phyloP scores from a whole-genome alignment of 2,113 vertebrate species.

The Notarius quadriscutis region DNA sequence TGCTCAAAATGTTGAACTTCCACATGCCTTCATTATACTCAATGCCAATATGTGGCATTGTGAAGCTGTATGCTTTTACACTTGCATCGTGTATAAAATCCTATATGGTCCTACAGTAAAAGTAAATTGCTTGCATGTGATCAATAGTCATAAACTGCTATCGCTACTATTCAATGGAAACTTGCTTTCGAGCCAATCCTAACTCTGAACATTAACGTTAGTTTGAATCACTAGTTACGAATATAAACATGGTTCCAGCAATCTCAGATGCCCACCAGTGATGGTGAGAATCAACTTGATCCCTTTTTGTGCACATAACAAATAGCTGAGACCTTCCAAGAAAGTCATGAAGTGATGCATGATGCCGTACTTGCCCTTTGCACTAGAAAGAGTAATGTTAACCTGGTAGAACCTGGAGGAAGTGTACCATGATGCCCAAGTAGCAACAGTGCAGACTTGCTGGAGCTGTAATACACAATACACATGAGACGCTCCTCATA shows the following conservation, averaged over 20 bases:
- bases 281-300: neutral
- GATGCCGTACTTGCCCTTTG: neutral
- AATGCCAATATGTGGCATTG: neutral
- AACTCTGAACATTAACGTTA: neutral
- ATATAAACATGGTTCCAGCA: neutral
- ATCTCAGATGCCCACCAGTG: neutral
- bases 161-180: neutral
- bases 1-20: neutral
- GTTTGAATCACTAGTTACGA: neutral
- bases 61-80: neutral
- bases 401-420: neutral
- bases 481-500: neutral
- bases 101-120: neutral
- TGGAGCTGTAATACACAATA: neutral
- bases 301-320: neutral
- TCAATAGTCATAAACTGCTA: neutral
- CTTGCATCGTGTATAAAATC: neutral
- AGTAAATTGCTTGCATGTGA: neutral
- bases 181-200: neutral
- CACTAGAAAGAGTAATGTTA: neutral
- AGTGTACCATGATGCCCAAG: neutral
- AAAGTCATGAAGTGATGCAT: neutral
- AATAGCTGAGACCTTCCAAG: neutral
- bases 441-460: neutral
- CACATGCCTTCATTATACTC: neutral